Evolutionary conservation across 2,113 vertebrate species (phyloP), one percentile per base, ranked within the genome.

Genomic region (Phylloscopus whistleri): DNA sequence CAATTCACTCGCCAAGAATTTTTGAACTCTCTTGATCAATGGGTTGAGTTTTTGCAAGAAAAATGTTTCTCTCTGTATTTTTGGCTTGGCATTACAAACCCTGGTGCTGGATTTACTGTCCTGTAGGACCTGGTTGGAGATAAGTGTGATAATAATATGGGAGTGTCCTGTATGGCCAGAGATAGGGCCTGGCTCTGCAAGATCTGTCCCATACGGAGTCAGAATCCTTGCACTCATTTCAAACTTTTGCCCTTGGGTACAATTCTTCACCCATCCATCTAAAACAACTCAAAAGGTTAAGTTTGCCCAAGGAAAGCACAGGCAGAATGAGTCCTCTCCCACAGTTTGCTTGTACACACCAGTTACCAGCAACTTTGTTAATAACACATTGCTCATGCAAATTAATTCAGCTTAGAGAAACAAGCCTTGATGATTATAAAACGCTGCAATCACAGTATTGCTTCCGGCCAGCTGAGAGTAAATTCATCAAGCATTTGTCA

Each of bases 401-500:
- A 97, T 97, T 82, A 96, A 97, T 97, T 94, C 95, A 89, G 94
- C 94, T 95, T 68, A 80, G 75, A 96, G 96, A 96, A 97, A 97
- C 90, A 87, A 93, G 87, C 41, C 96, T 75, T 95, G 94, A 96
- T 97, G 95, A 95, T 95, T 96, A 97, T 94, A 96, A 97, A 97
- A 95, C 41, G 95, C 94, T 94, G 96, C 97, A 95, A 96, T 97
- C 95, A 96, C 79, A 76, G 75, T 33, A 91, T 95, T 94, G 95
- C 97, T 97, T 96, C 96, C 43, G 81, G 96, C 93, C 94, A 97
- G 93, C 95, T 96, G 91, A 97, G 91, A 91, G 94, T 95, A 95
- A 96, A 97, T 97, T 97, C 96, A 97, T 97, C 96, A 97, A 81
- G 88, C 78, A 66, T 84, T 95, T 94, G 90, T 94, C 95, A 95